Evolutionary conservation across 2,888 invertebrate genomes (phyloP), one percentile per base, ranked within the genome.

Genomic region (Villa cingulata): DNA sequence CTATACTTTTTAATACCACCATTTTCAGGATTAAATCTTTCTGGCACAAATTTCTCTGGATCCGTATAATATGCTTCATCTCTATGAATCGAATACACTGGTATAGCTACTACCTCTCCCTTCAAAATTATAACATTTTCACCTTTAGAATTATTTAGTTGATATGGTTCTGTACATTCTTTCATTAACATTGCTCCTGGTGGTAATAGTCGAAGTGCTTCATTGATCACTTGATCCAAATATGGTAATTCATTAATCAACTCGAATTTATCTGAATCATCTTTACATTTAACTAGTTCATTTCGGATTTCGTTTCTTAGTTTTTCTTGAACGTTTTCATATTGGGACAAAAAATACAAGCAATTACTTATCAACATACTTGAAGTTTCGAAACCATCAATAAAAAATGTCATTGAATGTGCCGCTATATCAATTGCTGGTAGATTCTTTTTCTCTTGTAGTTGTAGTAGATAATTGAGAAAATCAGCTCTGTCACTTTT

Each of bases 41-140:
- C 72, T 1, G 75, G 76, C 54, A 74, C 70, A 55, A 75, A 76
- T 53, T 61, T 65, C 2, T 70, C 63, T 0, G 75, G 74, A 16
- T 74, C 59, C 0, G 72, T 69, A 55, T 63, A 75, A 54, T 69
- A 65, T 10, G 69, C 58, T 2, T 70, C 64, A 58, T 75, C 72
- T 32, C 60, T 62, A 46, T 76, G 75, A 14, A 75, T 40, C n/a
- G 46, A 51, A 32, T 54, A 51, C 4, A 53, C 16, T 3, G 59
- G 57, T 29, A 60, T 55, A 36, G 53, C 32, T n/a, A 56, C 49
- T 17, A 55, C 49, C 39, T 55, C 55, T 23, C 53, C 57, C n/a
- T 46, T 47, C 12, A 52, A 38, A 16, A 58, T 19, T 40, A 46
- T 38, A 2, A 56, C 27, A 23, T 41, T 48, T n/a, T 51, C 48